Conservation (phyloP, 2,797 vertebrate genomes). For the Ispidina picta region DNA sequence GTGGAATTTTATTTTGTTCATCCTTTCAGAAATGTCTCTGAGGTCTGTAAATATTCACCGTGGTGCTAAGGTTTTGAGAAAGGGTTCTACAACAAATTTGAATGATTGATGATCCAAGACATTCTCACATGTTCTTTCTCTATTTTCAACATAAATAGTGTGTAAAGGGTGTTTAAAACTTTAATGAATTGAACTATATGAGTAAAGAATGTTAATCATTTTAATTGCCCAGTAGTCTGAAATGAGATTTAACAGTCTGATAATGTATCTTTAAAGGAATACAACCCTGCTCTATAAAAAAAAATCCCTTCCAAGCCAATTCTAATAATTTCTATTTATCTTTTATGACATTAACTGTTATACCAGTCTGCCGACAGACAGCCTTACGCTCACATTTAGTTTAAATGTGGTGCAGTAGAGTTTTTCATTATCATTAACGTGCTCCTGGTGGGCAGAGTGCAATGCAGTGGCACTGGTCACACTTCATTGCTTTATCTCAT, state of each 20-base stretch:
- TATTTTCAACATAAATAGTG: conserved; percentile 67
- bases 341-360: conserved; percentile 80
- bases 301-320: conserved; percentile 74
- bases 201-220: conserved; percentile 79
- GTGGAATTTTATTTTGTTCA: background rate
- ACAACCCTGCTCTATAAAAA: conserved; percentile 74
- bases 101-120: conserved; percentile 61
- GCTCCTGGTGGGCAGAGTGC: conserved; percentile 84
- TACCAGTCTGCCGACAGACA: conserved; percentile 74
- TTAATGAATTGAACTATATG: conserved; percentile 73
- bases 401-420: conserved; percentile 66
- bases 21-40: background rate
- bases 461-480: conserved; percentile 81
- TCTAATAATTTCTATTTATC: conserved; percentile 82
- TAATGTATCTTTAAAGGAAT: conserved; percentile 78
- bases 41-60: background rate
- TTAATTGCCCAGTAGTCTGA: conserved; percentile 78
- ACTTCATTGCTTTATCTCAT: conserved; percentile 87
- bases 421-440: conserved; percentile 85
- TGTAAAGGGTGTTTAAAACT: conserved; percentile 73
- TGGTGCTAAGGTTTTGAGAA: conserved; percentile 15
- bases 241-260: conserved; percentile 77
- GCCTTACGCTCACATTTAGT: conserved; percentile 71
- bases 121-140: conserved; percentile 50
- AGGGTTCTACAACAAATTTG: conserved; percentile 8